Evolutionary conservation across 2,797 vertebrate genomes (phyloP), one percentile per base, ranked within the genome.

Genomic region (Aphelocoma californica): DNA sequence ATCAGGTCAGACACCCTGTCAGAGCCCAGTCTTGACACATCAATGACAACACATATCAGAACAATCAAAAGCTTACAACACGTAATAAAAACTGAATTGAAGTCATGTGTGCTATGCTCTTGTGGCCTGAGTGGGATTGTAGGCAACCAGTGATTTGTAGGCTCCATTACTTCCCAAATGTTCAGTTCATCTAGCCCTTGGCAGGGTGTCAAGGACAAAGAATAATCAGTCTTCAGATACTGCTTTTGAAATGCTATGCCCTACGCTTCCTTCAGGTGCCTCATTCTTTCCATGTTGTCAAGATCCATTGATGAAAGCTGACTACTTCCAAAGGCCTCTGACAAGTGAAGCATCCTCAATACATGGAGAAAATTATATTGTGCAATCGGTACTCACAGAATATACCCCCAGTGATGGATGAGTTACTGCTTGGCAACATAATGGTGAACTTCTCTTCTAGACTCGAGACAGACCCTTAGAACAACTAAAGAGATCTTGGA

Each of bases 131-230:
- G 91, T 71, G 90, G 89, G 87, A 94, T 81, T 96, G 88, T 29
- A 95, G 95, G 92, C 89, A 97, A 94, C 50, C 32, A 11, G 93
- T 97, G 97, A 98, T 97, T 98, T 98, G 97, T 97, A 97, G 97
- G 95, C 91, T 96, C 94, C 96, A 96, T 98, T 97, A 97, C 92
- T 97, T 96, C 70, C 94, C 96, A 97, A 97, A 97, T 87, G 85
- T 86, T 97, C 92, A n/a, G 92, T 93, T 93, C 95, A 96, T 97
- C 96, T 97, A 97, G 96, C 97, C 97, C 86, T 97, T 97, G 97
- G 97, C 97, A 97, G 85, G 72, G 92, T 97, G 97, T 98, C 97
- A 98, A 98, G 97, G 97, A 96, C 96, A 95, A 97, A 96, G 95
- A 95, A 92, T 97, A 97, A 98, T 97, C 97, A 97, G 93, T 98